Base-by-base conservation (phyloP, 2,797 vertebrate genomes). In the Uromys caudimaculatus region DNA sequence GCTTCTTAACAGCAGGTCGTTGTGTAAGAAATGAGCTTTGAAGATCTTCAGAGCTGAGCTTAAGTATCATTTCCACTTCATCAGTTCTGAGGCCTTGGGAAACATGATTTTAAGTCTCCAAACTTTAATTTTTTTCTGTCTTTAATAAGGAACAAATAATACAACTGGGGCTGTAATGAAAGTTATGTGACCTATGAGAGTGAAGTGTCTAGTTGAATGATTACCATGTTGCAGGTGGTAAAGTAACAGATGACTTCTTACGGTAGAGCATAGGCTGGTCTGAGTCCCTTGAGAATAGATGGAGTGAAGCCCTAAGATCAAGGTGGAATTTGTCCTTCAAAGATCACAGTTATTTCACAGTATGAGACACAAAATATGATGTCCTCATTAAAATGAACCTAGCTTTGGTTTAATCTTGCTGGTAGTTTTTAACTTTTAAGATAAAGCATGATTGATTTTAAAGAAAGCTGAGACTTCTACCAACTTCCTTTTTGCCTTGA, bases 71-170 rank as follows among this genome's bases (percentile, higher is more conserved):
- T 96, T 89, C 64, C 38, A 88, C 67, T 94, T 82, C 77, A 58
- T 85, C 16, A 32, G 67, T 85, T 92, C 96, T 92, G 90, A 93
- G 38, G 47, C 62, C 71, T 94, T 73, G 75, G 81, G 52, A 64
- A 32, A 89, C 86, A 93, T 64, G 62, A 92, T 17, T 96, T 95
- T 67, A 92, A 90, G 86, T 94, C 71, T 93, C 85, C 76, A 54
- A 89, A 95, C 64, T 41, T 95, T 84, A 44, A 82, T 71, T 94
- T 95, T 82, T 95, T 77, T 76, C 41, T 24, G 84, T 92, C 54
- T 94, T 83, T 89, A 95, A 73, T 82, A 83, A 91, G 17, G 71
- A 95, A 58, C 64, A 94, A 91, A 91, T 92, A 76, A 87, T 90
- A 85, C 9, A 2, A 16, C 35, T 1, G 69, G 27, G 27, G 14